phyloP scores from a whole-genome alignment of 1,140 invertebrate genomes.

The Drosophila leontia region DNA sequence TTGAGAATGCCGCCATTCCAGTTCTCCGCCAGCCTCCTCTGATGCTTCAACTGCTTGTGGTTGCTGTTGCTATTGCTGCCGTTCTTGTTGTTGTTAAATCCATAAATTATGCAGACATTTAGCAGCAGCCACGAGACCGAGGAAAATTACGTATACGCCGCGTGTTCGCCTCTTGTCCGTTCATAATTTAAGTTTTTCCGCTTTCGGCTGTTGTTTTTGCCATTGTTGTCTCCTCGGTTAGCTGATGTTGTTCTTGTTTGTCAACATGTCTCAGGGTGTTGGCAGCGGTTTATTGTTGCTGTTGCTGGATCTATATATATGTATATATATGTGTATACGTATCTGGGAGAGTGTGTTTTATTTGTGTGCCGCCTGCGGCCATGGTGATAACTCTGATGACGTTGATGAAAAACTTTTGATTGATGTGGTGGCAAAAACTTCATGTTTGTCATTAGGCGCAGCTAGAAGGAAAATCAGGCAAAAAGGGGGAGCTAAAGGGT shows the following conservation, averaged over 20 bases:
- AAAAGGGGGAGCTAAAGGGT: conserved; percentile 21
- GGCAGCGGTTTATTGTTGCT: conserved; percentile 30
- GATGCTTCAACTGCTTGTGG: conserved; percentile 4
- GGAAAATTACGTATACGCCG: conserved; percentile 73
- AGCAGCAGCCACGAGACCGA: conserved; percentile 52
- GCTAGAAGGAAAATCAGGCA: conserved; percentile 9
- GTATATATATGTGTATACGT: neutral
- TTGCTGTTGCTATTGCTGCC: conserved; percentile 12
- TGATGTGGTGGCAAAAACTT: conserved; percentile 82
- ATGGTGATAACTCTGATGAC: conserved; percentile 83
- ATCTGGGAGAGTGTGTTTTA: conserved; percentile 40
- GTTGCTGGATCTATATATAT: conserved; percentile 21
- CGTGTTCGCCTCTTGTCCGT: conserved; percentile 42
- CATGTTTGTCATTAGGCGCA: conserved; percentile 77
- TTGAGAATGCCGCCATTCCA: conserved; percentile 25
- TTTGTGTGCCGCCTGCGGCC: conserved; percentile 64
- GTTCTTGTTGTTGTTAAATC: conserved; percentile 40
- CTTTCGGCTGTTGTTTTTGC: conserved; percentile 29
- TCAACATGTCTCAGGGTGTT: conserved; percentile 59
- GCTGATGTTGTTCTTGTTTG: conserved; percentile 57
- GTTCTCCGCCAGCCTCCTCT: conserved; percentile 3
- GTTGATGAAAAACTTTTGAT: conserved; percentile 84
- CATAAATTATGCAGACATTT: conserved; percentile 81
- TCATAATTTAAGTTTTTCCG: conserved; percentile 51
- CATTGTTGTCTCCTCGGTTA: conserved; percentile 36